Conservation (phyloP, 35 echinoderm and acorn worm genomes). For the Ptychodera flava region DNA sequence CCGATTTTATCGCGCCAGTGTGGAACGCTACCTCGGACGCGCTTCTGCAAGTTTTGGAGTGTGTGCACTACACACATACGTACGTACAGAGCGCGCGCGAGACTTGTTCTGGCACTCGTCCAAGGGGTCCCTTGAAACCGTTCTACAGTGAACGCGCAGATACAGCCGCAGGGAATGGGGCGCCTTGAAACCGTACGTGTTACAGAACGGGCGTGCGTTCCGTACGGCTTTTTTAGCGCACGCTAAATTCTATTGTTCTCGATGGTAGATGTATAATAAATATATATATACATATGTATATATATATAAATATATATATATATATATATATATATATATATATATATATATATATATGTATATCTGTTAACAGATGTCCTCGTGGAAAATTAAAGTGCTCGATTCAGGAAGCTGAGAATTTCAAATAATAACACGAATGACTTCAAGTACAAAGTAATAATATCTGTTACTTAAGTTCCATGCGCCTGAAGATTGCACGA, state of each 20-base stretch:
- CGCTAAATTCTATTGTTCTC: neutral
- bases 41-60: too few species aligned
- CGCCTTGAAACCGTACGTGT: neutral
- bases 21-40: too few species aligned
- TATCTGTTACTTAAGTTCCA: too few species aligned
- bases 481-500: too few species aligned
- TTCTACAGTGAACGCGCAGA: neutral
- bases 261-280: neutral
- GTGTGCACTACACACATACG: too few species aligned
- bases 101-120: neutral
- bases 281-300: neutral
- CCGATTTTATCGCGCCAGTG: too few species aligned
- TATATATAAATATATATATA: neutral
- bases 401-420: neutral
- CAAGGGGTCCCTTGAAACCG: neutral
- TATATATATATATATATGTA: neutral
- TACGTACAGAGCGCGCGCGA: too few species aligned
- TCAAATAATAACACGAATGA: neutral
- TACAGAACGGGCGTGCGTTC: neutral
- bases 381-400: neutral
- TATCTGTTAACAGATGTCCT: neutral
- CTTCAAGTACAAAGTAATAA: neutral
- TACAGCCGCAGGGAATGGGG: neutral
- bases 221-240: neutral
- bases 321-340: constrained; percentile 3